phyloP scores from a whole-genome alignment of 1,140 invertebrate genomes.

The Theocolax elegans region DNA sequence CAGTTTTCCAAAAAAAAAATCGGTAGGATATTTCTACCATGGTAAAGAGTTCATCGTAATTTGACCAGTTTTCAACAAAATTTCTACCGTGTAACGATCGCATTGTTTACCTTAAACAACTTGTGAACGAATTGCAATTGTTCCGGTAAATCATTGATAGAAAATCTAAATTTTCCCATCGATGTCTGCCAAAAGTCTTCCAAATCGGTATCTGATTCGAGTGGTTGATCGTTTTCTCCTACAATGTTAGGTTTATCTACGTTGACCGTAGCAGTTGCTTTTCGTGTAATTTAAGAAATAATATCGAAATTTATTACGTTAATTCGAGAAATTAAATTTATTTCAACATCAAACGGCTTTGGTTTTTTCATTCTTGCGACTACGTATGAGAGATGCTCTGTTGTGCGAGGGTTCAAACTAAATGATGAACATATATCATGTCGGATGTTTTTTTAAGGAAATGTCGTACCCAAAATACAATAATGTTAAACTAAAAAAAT shows the following conservation, averaged over 20 bases:
- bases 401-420: too few relatives aligned
- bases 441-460: too few relatives aligned
- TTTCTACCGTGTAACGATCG: neutral
- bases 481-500: too few relatives aligned
- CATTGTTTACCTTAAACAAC: slow-evolving; percentile 78
- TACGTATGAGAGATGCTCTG: too few relatives aligned
- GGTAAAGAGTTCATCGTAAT: too few relatives aligned
- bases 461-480: too few relatives aligned
- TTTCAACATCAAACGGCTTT: too few relatives aligned
- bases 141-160: slow-evolving; percentile 90
- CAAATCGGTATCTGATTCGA: slow-evolving; percentile 76
- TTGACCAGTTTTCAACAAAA: neutral
- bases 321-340: too few relatives aligned
- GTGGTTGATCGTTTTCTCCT: slow-evolving; percentile 76
- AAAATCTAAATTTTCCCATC: slow-evolving; percentile 91
- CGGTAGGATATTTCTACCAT: slow-evolving; percentile 2
- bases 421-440: too few relatives aligned
- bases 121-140: slow-evolving; percentile 93
- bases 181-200: slow-evolving; percentile 92
- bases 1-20: too few relatives aligned
- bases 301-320: neutral
- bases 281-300: slow-evolving; percentile 35
- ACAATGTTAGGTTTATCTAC: slow-evolving; percentile 76
- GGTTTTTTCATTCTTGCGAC: too few relatives aligned
- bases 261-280: slow-evolving; percentile 73